Evolutionary conservation across 2,113 vertebrate genomes (phyloP), one percentile per base, ranked within the genome.

Genomic region (Cyphotilapia sp.): DNA sequence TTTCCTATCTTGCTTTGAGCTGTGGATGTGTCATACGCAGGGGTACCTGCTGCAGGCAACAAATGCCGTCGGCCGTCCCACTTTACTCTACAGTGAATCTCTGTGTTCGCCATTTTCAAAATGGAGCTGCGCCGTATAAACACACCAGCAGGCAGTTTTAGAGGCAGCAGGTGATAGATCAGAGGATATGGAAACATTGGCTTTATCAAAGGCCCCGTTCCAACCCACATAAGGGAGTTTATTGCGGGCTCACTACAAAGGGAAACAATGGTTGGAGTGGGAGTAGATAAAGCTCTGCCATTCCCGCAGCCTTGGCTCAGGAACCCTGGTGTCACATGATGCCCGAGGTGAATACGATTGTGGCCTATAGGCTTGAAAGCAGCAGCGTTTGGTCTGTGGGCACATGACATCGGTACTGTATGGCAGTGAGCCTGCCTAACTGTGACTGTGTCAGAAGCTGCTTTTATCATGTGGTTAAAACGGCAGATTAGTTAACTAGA

Each of bases 231-330:
- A 76, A 86, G 71, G 80, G 83, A 84, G 87, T 63, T 83, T 76
- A 76, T 88, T 93, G 93, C 9, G 88, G 91, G 63, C 86, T 95
- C 87, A 89, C 87, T 94, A 91, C 87, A 94, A 94, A 94, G 82
- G 66, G 53, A 90, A 92, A 91, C 87, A 91, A 91, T 90, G 89
- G 89, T 91, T 91, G 87, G 88, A 92, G 95, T 95, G 86, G 91
- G 93, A 95, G 94, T 85, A 86, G 83, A 90, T 91, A 88, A 85
- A 45, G 24, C 63, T 89, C 74, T 88, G 85, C 80, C 57, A 87
- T 93, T 94, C 90, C 91, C 88, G 3, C 93, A 94, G 84, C 82
- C 88, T 89, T 90, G 94, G 88, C 81, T 91, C 45, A 45, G 89
- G 91, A 92, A 87, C 84, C 85, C 80, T 33, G 82, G 78, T 81